phyloP scores from a whole-genome alignment of 2,888 invertebrate species.

The Cacoxenus indagator region DNA sequence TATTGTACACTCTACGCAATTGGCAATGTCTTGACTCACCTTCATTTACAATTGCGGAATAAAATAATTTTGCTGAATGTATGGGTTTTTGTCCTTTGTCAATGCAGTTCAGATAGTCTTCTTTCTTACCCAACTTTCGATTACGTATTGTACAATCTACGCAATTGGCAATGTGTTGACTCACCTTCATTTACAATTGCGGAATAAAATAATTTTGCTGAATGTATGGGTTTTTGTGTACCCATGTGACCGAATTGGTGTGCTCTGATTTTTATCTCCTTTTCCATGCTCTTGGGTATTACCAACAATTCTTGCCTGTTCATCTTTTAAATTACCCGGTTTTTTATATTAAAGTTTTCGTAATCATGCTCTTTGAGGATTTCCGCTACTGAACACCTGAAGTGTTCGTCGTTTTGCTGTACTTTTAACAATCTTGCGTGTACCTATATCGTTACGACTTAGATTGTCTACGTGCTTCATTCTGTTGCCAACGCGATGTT shows the following conservation, averaged over 20 bases:
- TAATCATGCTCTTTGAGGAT: constrained; percentile 15
- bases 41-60: constrained; percentile 35
- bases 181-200: constrained; percentile 30
- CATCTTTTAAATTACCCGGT: not conserved
- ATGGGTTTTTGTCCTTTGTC: constrained; percentile 55
- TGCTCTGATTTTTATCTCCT: constrained; percentile 29
- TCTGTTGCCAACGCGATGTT: constrained; percentile 33
- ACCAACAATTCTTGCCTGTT: constrained; percentile 21
- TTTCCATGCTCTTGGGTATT: constrained; percentile 31
- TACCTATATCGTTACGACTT: constrained; percentile 30
- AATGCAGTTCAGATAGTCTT: constrained; percentile 56
- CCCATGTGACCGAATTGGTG: constrained; percentile 31
- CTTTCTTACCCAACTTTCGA: constrained; percentile 54
- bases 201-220: no score
- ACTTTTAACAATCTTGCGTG: not conserved
- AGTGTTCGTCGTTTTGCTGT: not conserved
- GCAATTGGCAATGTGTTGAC: constrained; percentile 29
- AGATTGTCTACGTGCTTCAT: constrained; percentile 38
- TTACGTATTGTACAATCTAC: constrained; percentile 33
- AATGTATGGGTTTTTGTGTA: constrained; percentile 30
- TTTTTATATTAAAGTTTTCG: not conserved
- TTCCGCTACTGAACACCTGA: constrained; percentile 25
- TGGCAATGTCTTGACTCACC: constrained; percentile 24
- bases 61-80: constrained; percentile 23
- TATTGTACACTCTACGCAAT: constrained; percentile 36